These are phyloP conservation scores for Anguilla anguilla DNA, from an alignment of 2,797 vertebrate genomes.

Conservation along the genomic window DNA sequence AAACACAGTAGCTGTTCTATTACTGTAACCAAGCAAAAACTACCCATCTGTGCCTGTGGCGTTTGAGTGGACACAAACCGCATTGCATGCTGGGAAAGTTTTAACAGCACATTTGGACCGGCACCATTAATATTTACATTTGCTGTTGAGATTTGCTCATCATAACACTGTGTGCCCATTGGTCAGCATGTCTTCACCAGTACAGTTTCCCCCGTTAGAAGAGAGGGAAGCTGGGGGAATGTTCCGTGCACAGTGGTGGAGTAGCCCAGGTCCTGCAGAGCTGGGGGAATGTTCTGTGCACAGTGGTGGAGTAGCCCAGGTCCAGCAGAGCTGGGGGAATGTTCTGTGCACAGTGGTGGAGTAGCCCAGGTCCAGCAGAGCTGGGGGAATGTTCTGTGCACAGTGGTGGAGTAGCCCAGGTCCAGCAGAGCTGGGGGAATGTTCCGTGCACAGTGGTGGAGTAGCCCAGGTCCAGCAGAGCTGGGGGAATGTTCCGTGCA, in stretches of 20 bases:
- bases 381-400: neutral
- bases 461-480: neutral
- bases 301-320: neutral
- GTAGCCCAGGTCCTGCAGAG: neutral
- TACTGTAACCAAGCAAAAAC: neutral
- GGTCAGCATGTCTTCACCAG: neutral
- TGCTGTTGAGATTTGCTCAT: neutral
- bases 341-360: neutral
- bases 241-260: neutral
- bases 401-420: neutral
- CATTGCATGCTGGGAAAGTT: constrained; percentile 10
- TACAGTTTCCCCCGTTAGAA: neutral
- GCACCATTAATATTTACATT: neutral
- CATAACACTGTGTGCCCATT: neutral
- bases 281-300: neutral
- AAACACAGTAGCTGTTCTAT: neutral
- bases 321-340: too few relatives aligned
- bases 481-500: too few relatives aligned
- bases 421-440: neutral
- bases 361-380: neutral
- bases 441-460: neutral
- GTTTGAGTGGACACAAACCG: neutral
- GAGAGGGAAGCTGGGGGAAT: neutral
- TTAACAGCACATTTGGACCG: neutral
- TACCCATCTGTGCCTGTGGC: too few relatives aligned